These are phyloP conservation scores for Gobio gobio DNA, from an alignment of 2,113 vertebrate species.

Conservation along the genomic window DNA sequence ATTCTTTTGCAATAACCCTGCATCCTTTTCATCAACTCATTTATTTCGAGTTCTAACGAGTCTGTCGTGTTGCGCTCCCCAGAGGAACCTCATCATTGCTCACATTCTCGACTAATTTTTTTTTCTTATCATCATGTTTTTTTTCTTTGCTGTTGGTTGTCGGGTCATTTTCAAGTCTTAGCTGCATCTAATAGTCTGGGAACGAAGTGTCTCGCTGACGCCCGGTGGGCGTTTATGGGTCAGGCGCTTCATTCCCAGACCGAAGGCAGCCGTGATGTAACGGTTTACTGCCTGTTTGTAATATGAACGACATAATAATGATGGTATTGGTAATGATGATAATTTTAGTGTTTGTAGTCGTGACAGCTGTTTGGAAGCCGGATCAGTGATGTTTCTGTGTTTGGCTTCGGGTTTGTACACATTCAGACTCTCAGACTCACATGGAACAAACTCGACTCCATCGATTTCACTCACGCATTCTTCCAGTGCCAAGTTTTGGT, in stretches of 20 bases:
- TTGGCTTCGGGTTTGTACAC: slow-evolving; percentile 68
- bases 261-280: neutral
- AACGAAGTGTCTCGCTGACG: neutral
- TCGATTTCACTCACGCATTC: slow-evolving; percentile 56
- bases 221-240: neutral
- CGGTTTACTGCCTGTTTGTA: slow-evolving; percentile 7
- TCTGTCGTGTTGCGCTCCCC: neutral
- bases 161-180: neutral
- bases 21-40: slow-evolving; percentile 8
- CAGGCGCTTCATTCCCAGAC: slow-evolving; percentile 21
- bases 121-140: neutral
- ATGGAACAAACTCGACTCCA: neutral
- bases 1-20: neutral
- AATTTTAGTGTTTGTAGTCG: slow-evolving; percentile 57
- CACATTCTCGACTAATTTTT: slow-evolving; percentile 9
- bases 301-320: slow-evolving; percentile 65
- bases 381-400: slow-evolving; percentile 66
- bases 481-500: slow-evolving; percentile 80
- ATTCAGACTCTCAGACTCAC: slow-evolving; percentile 65
- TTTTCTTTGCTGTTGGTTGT: neutral
- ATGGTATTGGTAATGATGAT: slow-evolving; percentile 55
- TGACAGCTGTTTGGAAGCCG: slow-evolving; percentile 70
- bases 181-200: neutral
- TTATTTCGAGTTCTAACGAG: neutral
- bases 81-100: slow-evolving; percentile 55